phyloP scores from a whole-genome alignment of 2,888 invertebrate genomes.

The Stegophylla sp. region DNA sequence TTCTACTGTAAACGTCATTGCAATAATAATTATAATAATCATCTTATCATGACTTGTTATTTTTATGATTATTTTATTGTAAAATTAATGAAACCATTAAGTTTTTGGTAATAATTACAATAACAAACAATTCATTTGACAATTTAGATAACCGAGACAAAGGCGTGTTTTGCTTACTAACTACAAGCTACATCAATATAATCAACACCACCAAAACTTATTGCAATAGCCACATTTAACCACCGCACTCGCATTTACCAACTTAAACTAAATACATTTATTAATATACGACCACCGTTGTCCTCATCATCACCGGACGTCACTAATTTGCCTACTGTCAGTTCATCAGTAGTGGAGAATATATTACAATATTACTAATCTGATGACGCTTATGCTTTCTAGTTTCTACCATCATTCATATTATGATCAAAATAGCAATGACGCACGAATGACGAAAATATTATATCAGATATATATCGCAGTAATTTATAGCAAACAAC shows the following conservation, averaged over 20 bases:
- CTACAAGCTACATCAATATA: conserved; percentile 6
- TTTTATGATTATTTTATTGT: not conserved
- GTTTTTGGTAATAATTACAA: not conserved
- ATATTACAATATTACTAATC: conserved; percentile 29
- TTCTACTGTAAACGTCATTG: not conserved
- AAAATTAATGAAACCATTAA: not conserved
- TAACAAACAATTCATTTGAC: conserved; percentile 4
- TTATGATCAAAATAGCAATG: conserved; percentile 28
- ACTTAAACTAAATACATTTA: conserved; percentile 17
- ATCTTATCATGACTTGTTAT: not conserved
- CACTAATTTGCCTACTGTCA: conserved; percentile 50
- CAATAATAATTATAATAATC: not conserved
- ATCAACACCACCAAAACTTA: conserved; percentile 37
- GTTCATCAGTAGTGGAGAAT: conserved; percentile 7
- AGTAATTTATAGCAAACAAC: no score
- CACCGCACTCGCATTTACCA: not conserved
- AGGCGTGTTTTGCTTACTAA: not conserved
- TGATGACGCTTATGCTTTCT: conserved; percentile 26
- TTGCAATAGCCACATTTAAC: conserved; percentile 28
- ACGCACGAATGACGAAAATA: conserved; percentile 14
- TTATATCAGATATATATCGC: not conserved
- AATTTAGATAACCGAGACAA: conserved; percentile 14
- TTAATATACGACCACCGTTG: not conserved
- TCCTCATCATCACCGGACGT: conserved; percentile 55
- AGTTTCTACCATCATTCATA: conserved; percentile 13